phyloP scores from a whole-genome alignment of 1,140 invertebrate species.

The Akabosia matsudoensis region DNA sequence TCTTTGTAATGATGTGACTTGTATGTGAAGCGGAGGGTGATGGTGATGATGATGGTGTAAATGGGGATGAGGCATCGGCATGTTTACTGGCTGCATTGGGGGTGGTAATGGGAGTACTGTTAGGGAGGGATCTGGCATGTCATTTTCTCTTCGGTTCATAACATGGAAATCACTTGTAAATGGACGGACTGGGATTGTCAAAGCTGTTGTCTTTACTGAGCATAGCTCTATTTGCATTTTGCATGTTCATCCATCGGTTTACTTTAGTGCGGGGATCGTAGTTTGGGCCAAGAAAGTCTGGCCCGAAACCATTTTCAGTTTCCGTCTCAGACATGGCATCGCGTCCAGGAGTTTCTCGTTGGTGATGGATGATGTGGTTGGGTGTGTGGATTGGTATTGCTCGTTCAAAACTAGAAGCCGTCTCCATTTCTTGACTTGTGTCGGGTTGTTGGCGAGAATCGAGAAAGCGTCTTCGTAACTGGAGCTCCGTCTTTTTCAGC shows the following conservation, averaged over 20 bases:
- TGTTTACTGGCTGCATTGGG: not conserved
- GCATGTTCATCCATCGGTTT: constrained; percentile 44
- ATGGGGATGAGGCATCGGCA: not conserved
- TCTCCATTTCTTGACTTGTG: constrained; percentile 11
- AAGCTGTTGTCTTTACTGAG: constrained; percentile 1
- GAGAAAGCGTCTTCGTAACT: constrained; percentile 36
- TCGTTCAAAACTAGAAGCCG: not conserved
- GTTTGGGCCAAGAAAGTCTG: constrained; percentile 44
- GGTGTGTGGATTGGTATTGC: not conserved
- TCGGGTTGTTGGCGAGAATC: constrained; percentile 6
- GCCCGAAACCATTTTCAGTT: constrained; percentile 46
- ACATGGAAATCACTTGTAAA: not conserved
- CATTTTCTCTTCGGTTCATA: not conserved
- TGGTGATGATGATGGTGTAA: no score
- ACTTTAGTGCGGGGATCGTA: constrained; percentile 46
- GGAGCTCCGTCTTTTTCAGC: constrained; percentile 41
- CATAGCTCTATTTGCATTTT: constrained; percentile 4
- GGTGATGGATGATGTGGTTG: not conserved
- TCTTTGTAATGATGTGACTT: constrained; percentile 34
- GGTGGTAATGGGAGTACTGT: constrained; percentile 1
- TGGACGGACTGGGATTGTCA: constrained; percentile 15
- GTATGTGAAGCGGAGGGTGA: constrained; percentile 28
- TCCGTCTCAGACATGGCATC: constrained; percentile 45
- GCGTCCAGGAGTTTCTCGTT: not conserved
- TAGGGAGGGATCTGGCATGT: not conserved